Evolutionary conservation across 2,113 vertebrate species (phyloP), one percentile per base, ranked within the genome.

Genomic region (Glareola pratincola): DNA sequence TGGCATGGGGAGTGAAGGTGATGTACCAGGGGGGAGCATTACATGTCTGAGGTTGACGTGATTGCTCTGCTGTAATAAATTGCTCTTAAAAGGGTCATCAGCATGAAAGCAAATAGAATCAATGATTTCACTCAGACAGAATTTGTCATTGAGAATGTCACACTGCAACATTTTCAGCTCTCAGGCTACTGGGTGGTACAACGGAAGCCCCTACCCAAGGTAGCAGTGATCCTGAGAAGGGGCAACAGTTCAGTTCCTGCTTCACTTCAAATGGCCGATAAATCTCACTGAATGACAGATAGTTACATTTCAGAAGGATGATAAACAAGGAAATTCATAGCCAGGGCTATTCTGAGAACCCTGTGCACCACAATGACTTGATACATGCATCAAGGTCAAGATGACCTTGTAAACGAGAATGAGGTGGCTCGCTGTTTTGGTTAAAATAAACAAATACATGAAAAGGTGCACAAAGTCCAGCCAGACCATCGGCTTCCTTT

Each of bases 191-290:
- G 62, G 11, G 9, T 67, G 47, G 23, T 56, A 32, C 37, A 75
- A 27, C n/a, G 78, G 39, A 56, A 75, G 23, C 34, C 34, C 0
- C 0, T 24, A 37, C 14, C 56, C 30, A 56, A 41, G 30, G 63
- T 4, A 69, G 54, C 2, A 3, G 17, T 4, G 5, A 27, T 88
- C 51, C 72, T 62, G 34, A 57, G n/a, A 71, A 57, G 18, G 13
- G 18, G 13, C 56, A 86, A 43, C 29, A 41, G 30, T 21, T 72
- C 62, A 48, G 57, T 39, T 79, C 51, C 56, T 53, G 13, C n/a
- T 83, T 79, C 41, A 10, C 16, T 91, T 86, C 37, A 86, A 51
- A 71, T 39, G 36, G 56, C 29, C 30, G 36, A 8, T 90, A 90
- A 80, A 90, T 39, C 48, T 76, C 72, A 29, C 18, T 10, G n/a